Evolutionary conservation across 2,797 vertebrate species (phyloP).

Genomic region (Eupleurogrammus muticus): DNA sequence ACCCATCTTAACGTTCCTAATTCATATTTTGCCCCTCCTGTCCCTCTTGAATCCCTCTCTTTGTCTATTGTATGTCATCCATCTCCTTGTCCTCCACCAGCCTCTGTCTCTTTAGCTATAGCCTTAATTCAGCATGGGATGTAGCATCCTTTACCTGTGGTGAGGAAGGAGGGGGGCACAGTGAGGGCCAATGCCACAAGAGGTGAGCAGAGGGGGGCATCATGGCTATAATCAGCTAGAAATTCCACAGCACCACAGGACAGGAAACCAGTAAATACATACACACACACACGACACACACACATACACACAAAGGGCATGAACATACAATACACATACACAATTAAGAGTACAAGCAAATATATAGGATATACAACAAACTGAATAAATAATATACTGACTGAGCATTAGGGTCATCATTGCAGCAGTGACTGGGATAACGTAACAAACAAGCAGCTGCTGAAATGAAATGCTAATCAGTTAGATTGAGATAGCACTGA

Average conservation of each 20-base stretch:
- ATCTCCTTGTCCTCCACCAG: constrained; percentile 9
- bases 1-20: constrained; percentile 7
- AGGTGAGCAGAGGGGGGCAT: constrained; percentile 59
- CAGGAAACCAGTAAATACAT: constrained; percentile 61
- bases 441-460: not conserved
- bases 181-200: constrained; percentile 52
- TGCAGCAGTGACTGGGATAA: not conserved
- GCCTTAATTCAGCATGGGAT: constrained; percentile 46
- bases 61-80: constrained; percentile 15
- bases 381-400: not conserved
- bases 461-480: not conserved
- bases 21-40: not conserved
- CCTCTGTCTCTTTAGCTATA: constrained; percentile 39
- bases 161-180: constrained; percentile 49
- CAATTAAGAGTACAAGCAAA: not conserved
- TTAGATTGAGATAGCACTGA: not conserved
- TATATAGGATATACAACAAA: not conserved
- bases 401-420: not conserved
- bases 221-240: constrained; percentile 58
- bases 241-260: constrained; percentile 62
- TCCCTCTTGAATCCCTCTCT: constrained; percentile 2
- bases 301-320: not conserved
- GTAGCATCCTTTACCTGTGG: constrained; percentile 72
- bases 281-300: constrained; percentile 11
- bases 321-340: not conserved